Percentiles rank a stretch among this genome's conserved stretches.
Evolutionary conservation across 2,888 invertebrate species (phyloP).

Genomic region (Gastrophysa polygoni): DNA sequence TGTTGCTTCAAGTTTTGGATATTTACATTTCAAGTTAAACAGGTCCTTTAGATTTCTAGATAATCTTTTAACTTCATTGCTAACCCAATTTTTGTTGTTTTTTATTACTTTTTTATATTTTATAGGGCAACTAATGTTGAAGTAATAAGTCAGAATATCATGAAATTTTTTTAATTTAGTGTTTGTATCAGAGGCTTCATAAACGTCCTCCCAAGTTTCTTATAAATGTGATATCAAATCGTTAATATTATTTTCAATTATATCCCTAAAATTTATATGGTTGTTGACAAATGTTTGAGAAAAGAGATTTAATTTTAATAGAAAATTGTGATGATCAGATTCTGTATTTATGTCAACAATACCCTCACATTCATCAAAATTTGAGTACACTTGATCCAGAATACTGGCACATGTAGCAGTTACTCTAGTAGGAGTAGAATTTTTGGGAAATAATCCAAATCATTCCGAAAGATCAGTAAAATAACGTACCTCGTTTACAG

Average conservation of each 20-base stretch:
- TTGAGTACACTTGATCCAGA: constrained; percentile 5
- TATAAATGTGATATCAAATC: background rate
- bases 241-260: too few relatives aligned
- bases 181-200: too few relatives aligned
- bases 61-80: too few relatives aligned
- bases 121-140: background rate
- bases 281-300: too few relatives aligned
- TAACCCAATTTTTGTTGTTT: too few relatives aligned
- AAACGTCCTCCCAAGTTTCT: background rate
- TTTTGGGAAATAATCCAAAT: background rate
- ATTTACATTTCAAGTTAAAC: too few relatives aligned
- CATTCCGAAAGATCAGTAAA: background rate
- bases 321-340: background rate
- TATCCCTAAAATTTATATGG: too few relatives aligned
- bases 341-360: background rate
- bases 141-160: background rate
- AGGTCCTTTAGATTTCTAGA: too few relatives aligned
- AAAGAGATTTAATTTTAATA: background rate
- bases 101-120: background rate
- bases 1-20: background rate
- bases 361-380: too few relatives aligned
- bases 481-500: background rate
- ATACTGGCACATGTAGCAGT: constrained; percentile 9
- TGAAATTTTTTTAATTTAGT: constrained; percentile 1
- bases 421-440: constrained; percentile 3